Conservation (phyloP, 2,888 invertebrate genomes). For the Suillia variegata region DNA sequence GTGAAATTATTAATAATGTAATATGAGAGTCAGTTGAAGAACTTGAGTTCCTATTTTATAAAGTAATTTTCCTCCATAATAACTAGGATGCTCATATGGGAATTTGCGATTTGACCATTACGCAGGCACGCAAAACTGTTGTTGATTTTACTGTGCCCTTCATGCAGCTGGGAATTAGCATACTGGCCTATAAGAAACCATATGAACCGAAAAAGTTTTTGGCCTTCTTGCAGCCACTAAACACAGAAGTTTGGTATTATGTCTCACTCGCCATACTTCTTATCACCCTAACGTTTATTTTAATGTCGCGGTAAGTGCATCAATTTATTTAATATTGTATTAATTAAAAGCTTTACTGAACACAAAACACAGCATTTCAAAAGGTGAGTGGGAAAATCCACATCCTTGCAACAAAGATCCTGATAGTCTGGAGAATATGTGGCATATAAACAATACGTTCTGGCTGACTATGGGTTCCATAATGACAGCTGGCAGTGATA, state of each 20-base stretch:
- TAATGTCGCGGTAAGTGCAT: conserved; percentile 72
- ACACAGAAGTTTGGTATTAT: conserved; percentile 87
- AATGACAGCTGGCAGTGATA: conserved; percentile 92
- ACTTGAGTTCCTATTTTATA: not conserved
- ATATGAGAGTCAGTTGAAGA: too few relatives aligned
- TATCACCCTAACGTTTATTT: conserved; percentile 80
- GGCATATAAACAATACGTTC: conserved; percentile 84
- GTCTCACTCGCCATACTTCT: conserved; percentile 84
- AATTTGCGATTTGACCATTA: conserved; percentile 95
- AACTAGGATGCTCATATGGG: conserved; percentile 90
- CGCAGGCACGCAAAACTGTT: conserved; percentile 82
- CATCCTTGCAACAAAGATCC: conserved; percentile 88
- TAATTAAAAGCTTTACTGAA: not conserved
- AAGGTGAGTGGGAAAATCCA: conserved; percentile 92
- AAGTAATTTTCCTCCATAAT: not conserved
- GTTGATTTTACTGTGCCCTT: conserved; percentile 97
- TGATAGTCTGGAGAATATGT: conserved; percentile 87
- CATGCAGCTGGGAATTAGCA: conserved; percentile 94
- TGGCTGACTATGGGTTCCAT: conserved; percentile 95
- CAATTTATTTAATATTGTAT: not conserved
- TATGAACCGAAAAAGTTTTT: conserved; percentile 78
- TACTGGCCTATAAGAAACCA: conserved; percentile 77
- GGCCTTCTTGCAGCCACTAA: conserved; percentile 86
- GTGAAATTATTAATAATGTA: conserved; percentile 76
- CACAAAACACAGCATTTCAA: conserved; percentile 74